Evolutionary conservation across 2,113 vertebrate genomes (phyloP), one percentile per base, ranked within the genome.

Genomic region (Dissostichus mawsoni): DNA sequence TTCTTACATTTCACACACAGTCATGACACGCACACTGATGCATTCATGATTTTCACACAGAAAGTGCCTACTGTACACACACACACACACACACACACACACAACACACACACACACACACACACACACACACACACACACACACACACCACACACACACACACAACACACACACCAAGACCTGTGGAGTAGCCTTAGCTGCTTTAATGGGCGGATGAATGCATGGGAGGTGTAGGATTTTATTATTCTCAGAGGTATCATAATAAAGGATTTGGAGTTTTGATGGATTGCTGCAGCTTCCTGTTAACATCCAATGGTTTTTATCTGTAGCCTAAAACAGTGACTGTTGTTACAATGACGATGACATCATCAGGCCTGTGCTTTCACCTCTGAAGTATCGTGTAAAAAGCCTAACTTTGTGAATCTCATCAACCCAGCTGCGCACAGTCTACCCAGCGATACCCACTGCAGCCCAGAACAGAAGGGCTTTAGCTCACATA

Each of bases 221-320:
- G 78, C 75, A 78, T 76, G 72, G 80, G 78, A 80, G 80, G 84
- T 87, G 87, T 81, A 87, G 81, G 69, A 41, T 88, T 89, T 90
- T 88, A 90, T 79, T 73, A 41, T 66, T 50, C 92, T 80, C 89
- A 17, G 50, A 85, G 77, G 88, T 80, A 81, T 82, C 66, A 69
- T 82, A 83, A 89, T 74, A 88, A 86, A 69, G 67, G 59, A 57
- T 84, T 74, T 58, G 18, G 69, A 78, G 33, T 84, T 91, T 77
- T 85, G 91, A 92, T 85, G 79, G 90, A 94, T 93, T 73, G 80
- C 91, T 83, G n/a, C 48, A 66, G 85, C 82, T 93, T 93, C 85
- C 90, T 90, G 87, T 88, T 78, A 85, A 83, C 73, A 78, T 82
- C 36, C 44, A 63, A 62, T 53, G 25, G 71, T 75, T 86, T 80